A percentile compares a stretch with the other conserved stretches of the same genome.
Evolutionary conservation across 2,113 vertebrate species (phyloP).

Genomic region (Amia ocellicauda): DNA sequence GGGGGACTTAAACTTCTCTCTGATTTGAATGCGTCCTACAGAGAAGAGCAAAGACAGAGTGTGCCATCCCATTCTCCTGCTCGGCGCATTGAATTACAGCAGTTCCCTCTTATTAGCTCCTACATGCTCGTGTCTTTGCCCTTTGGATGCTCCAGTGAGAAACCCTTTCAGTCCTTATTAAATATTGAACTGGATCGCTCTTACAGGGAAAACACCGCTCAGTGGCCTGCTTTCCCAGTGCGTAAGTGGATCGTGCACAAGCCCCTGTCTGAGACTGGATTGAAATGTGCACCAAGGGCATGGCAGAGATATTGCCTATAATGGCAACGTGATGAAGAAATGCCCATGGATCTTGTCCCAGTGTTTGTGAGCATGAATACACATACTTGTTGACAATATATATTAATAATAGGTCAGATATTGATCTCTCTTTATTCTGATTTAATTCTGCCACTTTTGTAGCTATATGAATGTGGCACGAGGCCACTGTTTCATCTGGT

Average conservation of each 20-base stretch:
- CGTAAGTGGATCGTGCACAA: too few relatives aligned
- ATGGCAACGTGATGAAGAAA: neutral
- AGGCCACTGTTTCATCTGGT: too few relatives aligned
- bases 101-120: neutral
- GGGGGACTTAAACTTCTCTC: neutral
- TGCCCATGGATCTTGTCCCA: too few relatives aligned
- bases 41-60: neutral
- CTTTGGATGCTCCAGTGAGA: neutral
- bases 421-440: too few relatives aligned
- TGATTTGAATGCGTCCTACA: constrained; percentile 8
- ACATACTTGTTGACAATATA: too few relatives aligned
- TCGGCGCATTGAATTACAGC: neutral
- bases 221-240: constrained; percentile 10
- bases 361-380: too few relatives aligned
- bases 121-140: neutral
- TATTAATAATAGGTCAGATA: too few relatives aligned
- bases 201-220: neutral
- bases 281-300: too few relatives aligned
- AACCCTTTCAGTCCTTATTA: neutral
- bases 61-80: neutral
- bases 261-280: neutral
- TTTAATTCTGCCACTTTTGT: too few relatives aligned
- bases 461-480: too few relatives aligned
- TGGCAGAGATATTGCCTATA: neutral
- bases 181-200: constrained; percentile 2